A percentile compares a stretch with the other conserved stretches of the same genome.
Evolutionary conservation across 2,888 invertebrate genomes (phyloP).

Genomic region (Diplazon laetatorius): DNA sequence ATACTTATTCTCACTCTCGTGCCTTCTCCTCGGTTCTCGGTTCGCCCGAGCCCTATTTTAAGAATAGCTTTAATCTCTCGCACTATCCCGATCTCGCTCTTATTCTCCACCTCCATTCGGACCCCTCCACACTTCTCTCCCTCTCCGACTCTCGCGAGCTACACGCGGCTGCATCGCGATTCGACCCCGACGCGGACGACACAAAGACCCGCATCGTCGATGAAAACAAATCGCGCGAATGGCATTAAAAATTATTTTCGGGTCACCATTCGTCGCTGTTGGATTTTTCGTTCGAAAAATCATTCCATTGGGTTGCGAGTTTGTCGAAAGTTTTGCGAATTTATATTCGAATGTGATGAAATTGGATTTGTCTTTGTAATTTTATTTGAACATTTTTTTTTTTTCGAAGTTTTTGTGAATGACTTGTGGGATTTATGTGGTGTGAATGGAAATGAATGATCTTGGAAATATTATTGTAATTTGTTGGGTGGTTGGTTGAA

Average conservation of each 20-base stretch:
- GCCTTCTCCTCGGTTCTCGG: conserved; percentile 48
- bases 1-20: conserved; percentile 45
- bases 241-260: background rate
- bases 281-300: too few species aligned
- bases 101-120: conserved; percentile 39
- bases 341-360: too few species aligned
- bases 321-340: too few species aligned
- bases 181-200: conserved; percentile 8
- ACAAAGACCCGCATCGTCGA: conserved; percentile 4
- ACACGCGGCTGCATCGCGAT: conserved; percentile 33
- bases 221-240: conserved; percentile 16
- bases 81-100: conserved; percentile 59
- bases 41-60: conserved; percentile 79
- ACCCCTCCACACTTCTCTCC: conserved; percentile 19
- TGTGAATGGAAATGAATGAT: too few species aligned
- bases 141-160: conserved; percentile 42
- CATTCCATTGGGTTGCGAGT: too few species aligned
- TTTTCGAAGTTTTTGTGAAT: too few species aligned
- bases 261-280: too few species aligned
- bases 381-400: too few species aligned
- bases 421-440: too few species aligned
- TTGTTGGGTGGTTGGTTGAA: too few species aligned
- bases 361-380: too few species aligned
- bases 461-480: too few species aligned
- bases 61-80: conserved; percentile 80